These are phyloP conservation scores for Pedionomus torquatus DNA, from an alignment of 2,113 vertebrate species.

Conservation along the genomic window DNA sequence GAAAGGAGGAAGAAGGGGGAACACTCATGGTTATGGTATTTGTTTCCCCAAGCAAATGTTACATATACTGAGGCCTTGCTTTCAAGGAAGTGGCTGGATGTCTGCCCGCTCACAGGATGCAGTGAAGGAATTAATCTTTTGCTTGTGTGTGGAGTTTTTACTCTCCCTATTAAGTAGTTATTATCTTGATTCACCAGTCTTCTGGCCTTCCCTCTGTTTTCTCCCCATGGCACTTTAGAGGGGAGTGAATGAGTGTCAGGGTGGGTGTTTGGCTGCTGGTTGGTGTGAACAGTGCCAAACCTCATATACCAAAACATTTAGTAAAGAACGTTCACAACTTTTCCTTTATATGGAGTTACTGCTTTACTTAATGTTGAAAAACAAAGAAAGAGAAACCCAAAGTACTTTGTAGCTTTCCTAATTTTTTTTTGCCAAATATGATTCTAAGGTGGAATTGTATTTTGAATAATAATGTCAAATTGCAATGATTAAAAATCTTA, in stretches of 20 bases:
- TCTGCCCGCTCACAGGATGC: not conserved
- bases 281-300: not conserved
- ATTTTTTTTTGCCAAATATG: not conserved
- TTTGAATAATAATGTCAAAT: not conserved
- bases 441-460: not conserved
- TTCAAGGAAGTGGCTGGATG: not conserved
- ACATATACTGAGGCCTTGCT: not conserved
- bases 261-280: not conserved
- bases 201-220: not conserved
- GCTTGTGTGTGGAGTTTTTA: not conserved
- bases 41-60: not conserved
- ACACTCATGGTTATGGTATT: not conserved
- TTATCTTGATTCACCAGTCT: not conserved
- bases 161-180: not conserved
- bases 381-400: fast-evolving
- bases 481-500: not conserved
- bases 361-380: not conserved
- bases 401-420: not conserved
- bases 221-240: fast-evolving
- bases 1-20: not conserved
- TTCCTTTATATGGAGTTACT: not conserved
- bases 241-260: not conserved
- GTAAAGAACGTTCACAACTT: not conserved
- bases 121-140: not conserved
- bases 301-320: not conserved